Evolutionary conservation across 2,113 vertebrate species (phyloP).

Genomic region (Gasterosteus aculeatus): DNA sequence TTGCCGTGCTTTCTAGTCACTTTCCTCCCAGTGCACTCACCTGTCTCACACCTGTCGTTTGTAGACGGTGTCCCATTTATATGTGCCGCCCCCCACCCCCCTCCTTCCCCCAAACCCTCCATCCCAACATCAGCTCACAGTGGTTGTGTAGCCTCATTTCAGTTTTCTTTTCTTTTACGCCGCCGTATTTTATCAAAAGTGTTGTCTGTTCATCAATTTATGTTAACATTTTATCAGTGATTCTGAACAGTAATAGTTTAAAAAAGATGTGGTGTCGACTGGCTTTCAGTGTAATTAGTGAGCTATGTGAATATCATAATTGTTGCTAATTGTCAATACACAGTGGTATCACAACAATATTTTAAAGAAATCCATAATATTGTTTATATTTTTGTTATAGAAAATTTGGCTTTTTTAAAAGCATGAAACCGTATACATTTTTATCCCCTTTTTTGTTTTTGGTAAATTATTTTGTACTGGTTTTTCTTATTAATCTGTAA

Average conservation of each 20-base stretch:
- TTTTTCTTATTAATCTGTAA: conserved; percentile 77
- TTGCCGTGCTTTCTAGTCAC: conserved; percentile 39
- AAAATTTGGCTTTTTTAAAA: conserved; percentile 78
- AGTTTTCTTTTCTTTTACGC: conserved; percentile 41
- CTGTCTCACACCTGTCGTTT: conserved; percentile 14
- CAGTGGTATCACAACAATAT: conserved; percentile 79
- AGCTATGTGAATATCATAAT: conserved; percentile 75
- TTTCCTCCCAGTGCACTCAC: conserved; percentile 37
- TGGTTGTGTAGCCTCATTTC: conserved; percentile 36
- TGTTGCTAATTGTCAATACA: conserved; percentile 73
- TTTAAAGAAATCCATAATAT: conserved; percentile 79
- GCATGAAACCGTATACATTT: conserved; percentile 76
- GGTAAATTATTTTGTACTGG: conserved; percentile 81
- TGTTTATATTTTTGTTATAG: conserved; percentile 81
- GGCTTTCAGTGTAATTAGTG: conserved; percentile 74
- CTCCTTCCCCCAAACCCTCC: too few species aligned
- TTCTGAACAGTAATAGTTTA: conserved; percentile 45
- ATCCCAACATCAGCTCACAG: conserved; percentile 19
- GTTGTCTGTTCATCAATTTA: conserved; percentile 45
- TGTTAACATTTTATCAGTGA: conserved; percentile 51
- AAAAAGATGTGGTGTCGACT: conserved; percentile 62
- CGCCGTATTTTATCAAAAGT: conserved; percentile 35
- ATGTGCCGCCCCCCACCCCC: background rate
- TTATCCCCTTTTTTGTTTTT: conserved; percentile 69
- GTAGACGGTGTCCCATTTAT: conserved; percentile 17